Base-by-base conservation (phyloP, 2,113 vertebrate genomes). In the Nematolebias whitei region DNA sequence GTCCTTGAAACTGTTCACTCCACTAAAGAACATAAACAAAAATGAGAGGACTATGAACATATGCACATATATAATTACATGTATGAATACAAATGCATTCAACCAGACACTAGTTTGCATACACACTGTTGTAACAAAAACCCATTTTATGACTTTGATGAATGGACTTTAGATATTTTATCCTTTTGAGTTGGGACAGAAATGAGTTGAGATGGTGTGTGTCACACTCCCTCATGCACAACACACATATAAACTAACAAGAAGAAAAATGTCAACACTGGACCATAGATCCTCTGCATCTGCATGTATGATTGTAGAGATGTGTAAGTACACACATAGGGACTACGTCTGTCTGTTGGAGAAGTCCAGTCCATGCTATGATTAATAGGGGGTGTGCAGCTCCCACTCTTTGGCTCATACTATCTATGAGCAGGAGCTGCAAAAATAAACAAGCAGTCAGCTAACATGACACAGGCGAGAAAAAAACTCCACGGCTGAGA, bases 361-460 rank as follows among this genome's bases (percentile, higher is more conserved):
- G 85, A 85, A 89, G 89, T 85, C 84, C 82, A 87, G 82, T 86
- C 87, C 81, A 61, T 72, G 39, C 78, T 82, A 83, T 94, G 94
- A 94, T 94, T 94, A 93, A 95, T 94, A 81, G 89, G 47, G 84
- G 85, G 66, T 77, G 88, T 90, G 78, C 22, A 53, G 68, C 12
- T 75, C 58, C 62, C 35, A 43, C 76, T 85, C 76, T 58, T 70
- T 79, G 79, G 75, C 56, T 85, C 86, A 86, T 52, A 68, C 45
- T 86, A 89, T 89, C 86, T 88, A 58, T 86, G 78, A 38, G 39
- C 77, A 74, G 62, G 91, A 89, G 83, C 83, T 84, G 84, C 82
- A 91, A 92, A 94, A 94, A 94, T 92, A 93, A 93, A 88, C 91
- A 90, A 86, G 84, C 85, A 86, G 90, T 92, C 91, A 88, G 74